Base-by-base conservation (phyloP, 2,888 invertebrate species). In the Andrena hattorfiana region DNA sequence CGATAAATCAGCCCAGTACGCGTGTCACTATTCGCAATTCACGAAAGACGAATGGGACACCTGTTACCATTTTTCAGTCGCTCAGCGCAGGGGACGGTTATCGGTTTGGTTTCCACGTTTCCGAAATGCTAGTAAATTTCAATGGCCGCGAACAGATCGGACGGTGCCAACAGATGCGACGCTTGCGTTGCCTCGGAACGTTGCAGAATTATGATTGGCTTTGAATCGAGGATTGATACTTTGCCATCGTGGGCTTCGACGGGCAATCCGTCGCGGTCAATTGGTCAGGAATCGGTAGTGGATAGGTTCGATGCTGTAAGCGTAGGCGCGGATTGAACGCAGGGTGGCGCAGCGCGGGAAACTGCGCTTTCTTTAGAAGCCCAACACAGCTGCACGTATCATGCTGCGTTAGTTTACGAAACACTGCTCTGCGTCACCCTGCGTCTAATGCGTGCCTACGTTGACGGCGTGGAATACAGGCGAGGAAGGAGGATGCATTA, bases 31-130 rank as follows among this genome's bases (percentile, higher is more conserved):
- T 59, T 10, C 56, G 60, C 23, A 71, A 78, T 78, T 78, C 72
- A 32, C 60, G 51, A 68, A 68, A 62, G 83, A 86, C 63, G 48
- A 77, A 83, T 72, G 75, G 69, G 73, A 64, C 84, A 73, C 64
- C 78, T 86, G 76, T 68, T 77, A 64, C 67, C 66, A 56, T 71
- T 77, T 86, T 84, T 84, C 79, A 63, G 42, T n/a, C 26, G 56
- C 23, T 48, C 13, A 7, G 23, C 42, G 16, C 42, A 16, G 16
- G 1, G 13, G 6, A 3, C 49, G 42, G 35, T 56, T 54, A 76
- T 66, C 48, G 62, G 54, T 20, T 23, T 6, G 48, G 28, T 54
- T 54, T 51, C 42, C 30, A 10, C 23, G 4, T 26, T 49, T 26
- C 8, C 42, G 3, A 56, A 60, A 42, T 10, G 35, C n/a, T 28